Base-by-base conservation (phyloP, 2,888 invertebrate genomes). In the Heliconius cydno region DNA sequence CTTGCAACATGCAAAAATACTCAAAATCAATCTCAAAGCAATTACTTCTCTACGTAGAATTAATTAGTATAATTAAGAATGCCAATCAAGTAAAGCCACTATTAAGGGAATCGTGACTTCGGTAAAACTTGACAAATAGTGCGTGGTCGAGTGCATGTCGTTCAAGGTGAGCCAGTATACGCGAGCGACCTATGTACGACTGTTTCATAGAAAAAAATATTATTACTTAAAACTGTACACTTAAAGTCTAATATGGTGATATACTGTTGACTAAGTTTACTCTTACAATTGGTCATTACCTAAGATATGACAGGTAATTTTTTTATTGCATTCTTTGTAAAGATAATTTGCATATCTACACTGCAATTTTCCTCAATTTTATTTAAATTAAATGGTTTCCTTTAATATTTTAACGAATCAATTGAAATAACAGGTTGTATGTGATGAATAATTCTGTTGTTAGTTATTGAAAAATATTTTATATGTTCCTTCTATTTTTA, bases 121-220 rank as follows among this genome's bases (percentile, higher is more conserved):
- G 28, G 46, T 75, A 70, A 77, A 67, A 78, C 80, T 80, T 76
- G 76, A 82, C 60, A 80, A 81, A 84, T 82, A 84, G 82, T 83
- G 81, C 82, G 81, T 78, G 84, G 83, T 82, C 79, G 84, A 80
- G 85, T 85, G 86, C 86, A 86, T 84, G 85, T 85, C 85, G 85
- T 82, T 84, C 90, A 90, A 90, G 90, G 90, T 86, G 82, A 89
- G 84, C 90, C 65, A 70, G 87, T 83, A 78, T 80, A 78, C 67
- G 82, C 83, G 82, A 76, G 74, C 78, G 79, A 82, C 81, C 82
- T 82, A 81, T 82, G 82, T 78, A 82, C 81, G 79, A 82, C 25
- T 22, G 28, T 52, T 28, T 63, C 41, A 25, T 6, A 46, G 22
- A 22, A 41, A 41, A 52, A 34, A 15, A 46, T 34, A 30, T 76